Percentiles rank a stretch among this genome's conserved stretches.
These are phyloP conservation scores for Porites australiensis DNA, from an alignment of 64 coral and sea anemone species.

Conservation along the genomic window DNA sequence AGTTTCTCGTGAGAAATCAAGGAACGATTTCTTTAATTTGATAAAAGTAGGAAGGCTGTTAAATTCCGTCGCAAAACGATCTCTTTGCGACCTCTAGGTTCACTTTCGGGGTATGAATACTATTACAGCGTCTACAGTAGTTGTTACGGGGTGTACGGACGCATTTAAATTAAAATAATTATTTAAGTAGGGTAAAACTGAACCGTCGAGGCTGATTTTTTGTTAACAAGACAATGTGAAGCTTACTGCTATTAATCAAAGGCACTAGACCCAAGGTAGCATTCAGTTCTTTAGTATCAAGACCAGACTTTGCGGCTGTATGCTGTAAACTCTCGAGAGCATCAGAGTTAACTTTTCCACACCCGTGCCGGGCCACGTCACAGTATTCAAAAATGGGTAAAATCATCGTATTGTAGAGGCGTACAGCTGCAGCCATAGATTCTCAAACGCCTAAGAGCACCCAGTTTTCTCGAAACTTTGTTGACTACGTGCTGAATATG, in stretches of 20 bases:
- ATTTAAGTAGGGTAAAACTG: background rate
- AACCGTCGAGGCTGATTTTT: too few species aligned
- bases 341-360: background rate
- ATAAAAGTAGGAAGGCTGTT: background rate
- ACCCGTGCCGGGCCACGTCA: background rate
- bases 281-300: too few species aligned
- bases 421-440: constrained; percentile 4
- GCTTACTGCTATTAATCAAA: too few species aligned
- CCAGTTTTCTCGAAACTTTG: background rate
- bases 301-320: too few species aligned
- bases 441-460: background rate
- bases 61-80: background rate
- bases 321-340: too few species aligned
- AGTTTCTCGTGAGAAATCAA: too few species aligned
- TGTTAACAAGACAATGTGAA: too few species aligned
- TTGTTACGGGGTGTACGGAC: background rate
- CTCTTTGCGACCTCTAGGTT: background rate
- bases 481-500: background rate
- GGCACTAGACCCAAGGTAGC: too few species aligned
- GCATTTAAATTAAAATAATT: constrained; percentile 2
- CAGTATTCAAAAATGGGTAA: background rate
- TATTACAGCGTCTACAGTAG: background rate
- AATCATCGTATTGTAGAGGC: background rate
- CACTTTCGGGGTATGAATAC: background rate
- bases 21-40: too few species aligned